Base-by-base conservation (phyloP, 2,797 vertebrate species). In the Gymnothorax javanicus region DNA sequence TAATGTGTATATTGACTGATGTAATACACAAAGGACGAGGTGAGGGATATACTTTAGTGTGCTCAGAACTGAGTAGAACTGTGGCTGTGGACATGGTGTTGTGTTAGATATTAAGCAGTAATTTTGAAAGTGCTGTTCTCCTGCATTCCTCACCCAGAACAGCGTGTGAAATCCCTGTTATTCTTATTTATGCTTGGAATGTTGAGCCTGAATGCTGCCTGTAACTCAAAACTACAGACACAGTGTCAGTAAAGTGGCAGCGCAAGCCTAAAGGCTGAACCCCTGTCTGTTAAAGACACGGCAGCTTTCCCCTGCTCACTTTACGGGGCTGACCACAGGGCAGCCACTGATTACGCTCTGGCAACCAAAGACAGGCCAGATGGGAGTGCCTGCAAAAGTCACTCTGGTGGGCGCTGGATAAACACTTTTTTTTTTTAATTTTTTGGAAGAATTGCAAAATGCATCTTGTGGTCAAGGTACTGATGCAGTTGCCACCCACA, bases 211-310 rank as follows among this genome's bases (percentile, higher is more conserved):
- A 85, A 87, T 89, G 88, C 85, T 89, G 86, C 85, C 88, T 58
- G 75, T 87, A 89, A 87, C 84, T 83, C 2, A 87, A 87, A 84
- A 83, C 87, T 79, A 75, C 54, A 57, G 83, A 89, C 89, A 87
- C 84, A n/a, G 77, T 85, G 83, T 86, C 79, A 82, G 77, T 59
- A 27, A 69, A 82, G 43, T 52, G 9, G 52, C 52, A 71, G 52
- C 52, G 54, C 75, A 86, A 59, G 64, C 56, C 75, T 64, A 58
- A 43, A 85, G 83, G 43, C 85, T 56, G 57, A 83, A 59, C 58
- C 33, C 33, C 23, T 87, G 86, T 87, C 82, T 84, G 56, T 52
- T 62, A 33, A 64, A 71, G 85, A 73, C 71, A 62, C 81, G 58
- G 58, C 54, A 77, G 25, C 59, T 82, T 79, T 82, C 67, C 77